phyloP scores from a whole-genome alignment of 2,113 vertebrate genomes.

The Pygoscelis adeliae region DNA sequence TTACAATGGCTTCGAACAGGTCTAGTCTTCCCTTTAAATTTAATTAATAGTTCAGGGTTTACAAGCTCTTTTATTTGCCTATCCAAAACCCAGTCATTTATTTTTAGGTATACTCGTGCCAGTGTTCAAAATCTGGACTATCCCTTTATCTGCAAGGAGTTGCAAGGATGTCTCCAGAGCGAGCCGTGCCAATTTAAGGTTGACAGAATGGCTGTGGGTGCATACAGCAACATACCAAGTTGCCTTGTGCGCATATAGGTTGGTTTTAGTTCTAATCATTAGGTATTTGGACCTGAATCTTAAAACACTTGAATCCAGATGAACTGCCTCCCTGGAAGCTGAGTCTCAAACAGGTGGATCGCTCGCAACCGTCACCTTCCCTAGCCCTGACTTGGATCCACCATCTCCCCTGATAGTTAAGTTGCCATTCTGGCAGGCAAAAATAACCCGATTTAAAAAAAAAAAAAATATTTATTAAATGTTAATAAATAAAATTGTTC shows the following conservation, averaged over 20 bases:
- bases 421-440: neutral
- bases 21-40: neutral
- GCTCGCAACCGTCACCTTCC: neutral
- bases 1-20: fast-evolving
- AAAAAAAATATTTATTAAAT: neutral
- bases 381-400: neutral
- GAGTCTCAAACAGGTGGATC: neutral
- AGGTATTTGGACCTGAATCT: neutral
- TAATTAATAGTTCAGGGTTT: neutral
- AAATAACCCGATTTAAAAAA: neutral
- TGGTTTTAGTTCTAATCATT: neutral
- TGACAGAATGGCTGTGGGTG: neutral
- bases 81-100: neutral
- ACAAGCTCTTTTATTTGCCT: neutral
- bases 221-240: neutral
- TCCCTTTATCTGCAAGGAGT: neutral
- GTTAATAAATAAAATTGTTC: neutral
- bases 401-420: neutral
- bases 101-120: neutral
- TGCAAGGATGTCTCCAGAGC: neutral
- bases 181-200: fast-evolving
- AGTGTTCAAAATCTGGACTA: neutral
- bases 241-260: neutral
- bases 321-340: neutral
- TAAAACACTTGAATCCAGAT: neutral